phyloP scores from a whole-genome alignment of 2,888 invertebrate genomes.

The Drosophila quinaria region DNA sequence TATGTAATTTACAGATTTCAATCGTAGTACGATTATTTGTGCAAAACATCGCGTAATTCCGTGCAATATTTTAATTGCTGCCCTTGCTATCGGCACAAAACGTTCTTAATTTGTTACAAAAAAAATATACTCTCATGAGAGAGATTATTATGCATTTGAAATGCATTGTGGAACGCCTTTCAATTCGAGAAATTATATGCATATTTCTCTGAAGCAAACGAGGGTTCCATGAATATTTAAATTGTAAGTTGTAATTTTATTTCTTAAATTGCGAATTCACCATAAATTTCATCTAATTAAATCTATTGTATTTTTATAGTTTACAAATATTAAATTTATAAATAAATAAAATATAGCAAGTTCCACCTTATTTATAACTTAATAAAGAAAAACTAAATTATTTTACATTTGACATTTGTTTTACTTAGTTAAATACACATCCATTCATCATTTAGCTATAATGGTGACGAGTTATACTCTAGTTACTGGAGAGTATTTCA shows the following conservation, averaged over 20 bases:
- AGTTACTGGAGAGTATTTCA: neutral
- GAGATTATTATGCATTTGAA: neutral
- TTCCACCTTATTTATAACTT: too few relatives aligned
- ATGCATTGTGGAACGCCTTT: neutral
- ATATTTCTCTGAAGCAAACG: too few relatives aligned
- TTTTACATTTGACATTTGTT: neutral
- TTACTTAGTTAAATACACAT: neutral
- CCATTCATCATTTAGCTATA: neutral
- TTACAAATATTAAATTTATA: too few relatives aligned
- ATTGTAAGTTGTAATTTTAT: too few relatives aligned
- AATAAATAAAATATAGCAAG: too few relatives aligned
- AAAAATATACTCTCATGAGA: conserved; percentile 17
- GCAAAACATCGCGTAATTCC: conserved; percentile 30
- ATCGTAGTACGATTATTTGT: neutral
- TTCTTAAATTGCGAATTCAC: too few relatives aligned
- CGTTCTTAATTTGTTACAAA: conserved; percentile 17
- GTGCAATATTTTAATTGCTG: conserved; percentile 23
- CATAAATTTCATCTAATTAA: too few relatives aligned
- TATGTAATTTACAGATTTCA: neutral
- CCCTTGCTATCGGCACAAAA: conserved; percentile 4
- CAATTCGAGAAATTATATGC: too few relatives aligned
- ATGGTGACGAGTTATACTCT: neutral
- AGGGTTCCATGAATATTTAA: too few relatives aligned
- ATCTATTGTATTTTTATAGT: too few relatives aligned
- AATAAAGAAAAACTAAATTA: too few relatives aligned